phyloP scores from a whole-genome alignment of 2,888 invertebrate genomes.

The Tetrapedia diversipes region DNA sequence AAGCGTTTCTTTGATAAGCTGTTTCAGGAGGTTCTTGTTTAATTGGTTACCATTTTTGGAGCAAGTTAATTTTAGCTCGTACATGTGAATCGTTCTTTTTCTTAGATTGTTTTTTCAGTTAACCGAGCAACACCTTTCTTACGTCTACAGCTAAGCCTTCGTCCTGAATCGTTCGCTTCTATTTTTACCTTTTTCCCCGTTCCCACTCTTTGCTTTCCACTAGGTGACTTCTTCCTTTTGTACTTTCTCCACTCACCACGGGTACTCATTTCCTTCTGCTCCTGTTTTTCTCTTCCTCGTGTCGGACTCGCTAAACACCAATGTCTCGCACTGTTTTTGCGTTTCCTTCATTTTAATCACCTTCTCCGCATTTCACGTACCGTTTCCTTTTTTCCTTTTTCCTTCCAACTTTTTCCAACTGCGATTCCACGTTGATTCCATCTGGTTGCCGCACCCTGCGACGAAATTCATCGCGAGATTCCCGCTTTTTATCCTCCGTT shows the following conservation, averaged over 20 bases:
- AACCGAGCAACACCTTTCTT: too few species aligned
- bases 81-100: too few species aligned
- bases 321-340: background rate
- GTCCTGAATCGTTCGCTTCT: background rate
- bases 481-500: background rate
- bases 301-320: background rate
- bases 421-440: background rate
- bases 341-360: background rate
- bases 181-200: background rate
- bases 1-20: too few species aligned
- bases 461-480: slow-evolving; percentile 9
- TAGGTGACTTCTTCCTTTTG: slow-evolving; percentile 4
- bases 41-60: background rate
- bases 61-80: too few species aligned
- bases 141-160: too few species aligned
- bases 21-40: background rate
- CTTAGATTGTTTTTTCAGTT: too few species aligned
- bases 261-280: background rate
- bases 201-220: background rate
- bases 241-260: slow-evolving; percentile 15
- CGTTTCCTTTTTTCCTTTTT: background rate
- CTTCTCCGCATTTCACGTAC: background rate
- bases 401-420: background rate
- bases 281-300: background rate
- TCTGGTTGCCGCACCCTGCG: slow-evolving; percentile 4